Conservation (phyloP, 2,113 vertebrate species). For the Leptodactylus fuscus region DNA sequence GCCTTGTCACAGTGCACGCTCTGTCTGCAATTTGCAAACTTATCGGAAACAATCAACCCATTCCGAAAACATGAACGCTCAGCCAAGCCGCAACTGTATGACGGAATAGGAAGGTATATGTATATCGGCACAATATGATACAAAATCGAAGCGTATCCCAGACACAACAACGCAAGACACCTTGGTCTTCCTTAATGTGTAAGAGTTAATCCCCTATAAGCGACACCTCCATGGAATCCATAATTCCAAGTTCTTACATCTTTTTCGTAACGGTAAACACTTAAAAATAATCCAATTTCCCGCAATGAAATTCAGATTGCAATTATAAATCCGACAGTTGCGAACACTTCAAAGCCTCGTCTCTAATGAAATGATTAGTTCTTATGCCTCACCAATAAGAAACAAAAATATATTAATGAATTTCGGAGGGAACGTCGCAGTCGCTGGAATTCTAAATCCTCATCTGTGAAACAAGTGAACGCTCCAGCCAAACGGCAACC, state of each 20-base stretch:
- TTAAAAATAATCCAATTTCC: slow-evolving; percentile 50
- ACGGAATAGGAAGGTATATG: no score
- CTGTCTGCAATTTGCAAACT: no score
- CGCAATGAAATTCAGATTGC: slow-evolving; percentile 56
- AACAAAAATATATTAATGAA: slow-evolving; percentile 53
- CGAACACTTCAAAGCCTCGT: slow-evolving; percentile 51
- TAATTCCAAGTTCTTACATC: slow-evolving; percentile 12
- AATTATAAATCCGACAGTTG: slow-evolving; percentile 53
- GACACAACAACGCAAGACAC: neutral
- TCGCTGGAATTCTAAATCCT: slow-evolving; percentile 7
- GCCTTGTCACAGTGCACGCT: no score
- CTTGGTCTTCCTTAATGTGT: neutral
- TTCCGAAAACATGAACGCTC: no score
- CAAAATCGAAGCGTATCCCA: no score
- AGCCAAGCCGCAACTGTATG: no score
- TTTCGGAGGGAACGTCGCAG: slow-evolving; percentile 11
- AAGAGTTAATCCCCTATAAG: slow-evolving; percentile 6
- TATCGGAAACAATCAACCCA: no score
- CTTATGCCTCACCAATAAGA: slow-evolving; percentile 49
- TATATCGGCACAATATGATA: no score
- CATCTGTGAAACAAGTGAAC: slow-evolving; percentile 17
- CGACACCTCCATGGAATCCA: neutral
- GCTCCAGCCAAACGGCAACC: slow-evolving; percentile 35
- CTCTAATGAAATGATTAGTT: slow-evolving; percentile 58
- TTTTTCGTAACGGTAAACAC: slow-evolving; percentile 40